Conservation (phyloP, 2,113 vertebrate genomes). For the Antechinus stuartii region DNA sequence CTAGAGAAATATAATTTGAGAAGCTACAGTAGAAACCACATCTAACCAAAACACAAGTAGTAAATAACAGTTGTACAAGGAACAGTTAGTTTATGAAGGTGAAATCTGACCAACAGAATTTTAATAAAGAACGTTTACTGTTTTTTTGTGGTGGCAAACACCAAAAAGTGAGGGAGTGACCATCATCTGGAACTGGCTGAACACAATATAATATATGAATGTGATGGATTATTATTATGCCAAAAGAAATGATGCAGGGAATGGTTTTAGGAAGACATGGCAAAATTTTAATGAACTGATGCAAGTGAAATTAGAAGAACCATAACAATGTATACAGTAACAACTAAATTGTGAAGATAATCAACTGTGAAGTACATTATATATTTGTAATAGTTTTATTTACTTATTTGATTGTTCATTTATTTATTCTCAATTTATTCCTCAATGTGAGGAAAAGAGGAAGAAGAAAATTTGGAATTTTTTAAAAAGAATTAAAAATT, state of each 20-base stretch:
- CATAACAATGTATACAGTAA: neutral
- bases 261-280: neutral
- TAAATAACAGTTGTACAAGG: neutral
- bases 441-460: neutral
- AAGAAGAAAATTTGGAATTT: neutral
- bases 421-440: neutral
- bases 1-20: neutral
- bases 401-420: neutral
- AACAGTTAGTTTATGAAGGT: neutral
- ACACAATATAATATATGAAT: neutral
- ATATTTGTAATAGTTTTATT: neutral
- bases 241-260: neutral
- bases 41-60: neutral
- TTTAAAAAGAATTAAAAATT: neutral
- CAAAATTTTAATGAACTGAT: neutral
- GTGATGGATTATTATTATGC: neutral
- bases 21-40: neutral
- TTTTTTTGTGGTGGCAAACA: neutral
- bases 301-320: neutral
- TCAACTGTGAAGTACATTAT: neutral
- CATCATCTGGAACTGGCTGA: neutral
- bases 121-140: neutral
- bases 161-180: neutral
- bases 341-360: neutral
- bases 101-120: neutral